These are phyloP conservation scores for Punctoribates punctum DNA, from an alignment of 2,888 invertebrate species.

Conservation along the genomic window DNA sequence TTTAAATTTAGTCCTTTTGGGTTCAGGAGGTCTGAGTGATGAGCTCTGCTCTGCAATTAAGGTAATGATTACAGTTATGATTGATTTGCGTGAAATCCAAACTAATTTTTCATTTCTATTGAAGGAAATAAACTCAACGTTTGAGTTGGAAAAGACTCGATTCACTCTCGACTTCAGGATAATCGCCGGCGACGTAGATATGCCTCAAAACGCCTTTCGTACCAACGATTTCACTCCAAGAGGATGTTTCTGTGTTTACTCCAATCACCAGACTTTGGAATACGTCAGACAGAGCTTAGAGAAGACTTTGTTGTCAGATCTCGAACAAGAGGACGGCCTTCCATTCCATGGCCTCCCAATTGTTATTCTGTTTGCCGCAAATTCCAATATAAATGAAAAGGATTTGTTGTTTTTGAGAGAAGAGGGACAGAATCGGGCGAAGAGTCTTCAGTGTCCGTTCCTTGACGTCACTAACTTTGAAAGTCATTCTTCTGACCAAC, in stretches of 20 bases:
- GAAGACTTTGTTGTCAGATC: conserved; percentile 80
- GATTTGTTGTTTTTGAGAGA: conserved; percentile 78
- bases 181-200: conserved; percentile 77
- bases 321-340: conserved; percentile 81
- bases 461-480: conserved; percentile 63
- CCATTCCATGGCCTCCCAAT: conserved; percentile 81
- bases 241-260: conserved; percentile 64
- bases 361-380: conserved; percentile 84
- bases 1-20: conserved; percentile 81
- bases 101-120: background rate
- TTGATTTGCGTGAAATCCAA: background rate
- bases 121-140: conserved; percentile 64
- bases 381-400: conserved; percentile 74
- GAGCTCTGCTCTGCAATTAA: conserved; percentile 80
- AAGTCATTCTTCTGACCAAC: conserved; percentile 31
- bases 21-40: conserved; percentile 78
- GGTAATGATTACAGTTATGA: conserved; percentile 53
- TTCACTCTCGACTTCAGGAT: conserved; percentile 80
- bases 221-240: conserved; percentile 55
- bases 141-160: conserved; percentile 70
- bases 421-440: conserved; percentile 83
- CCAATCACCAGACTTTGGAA: conserved; percentile 84
- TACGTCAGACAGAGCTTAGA: conserved; percentile 86
- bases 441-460: conserved; percentile 80
- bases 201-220: conserved; percentile 73